A percentile compares a stretch with the other conserved stretches of the same genome.
Evolutionary conservation across 2,113 vertebrate genomes (phyloP).

Genomic region (Origma solitaria): DNA sequence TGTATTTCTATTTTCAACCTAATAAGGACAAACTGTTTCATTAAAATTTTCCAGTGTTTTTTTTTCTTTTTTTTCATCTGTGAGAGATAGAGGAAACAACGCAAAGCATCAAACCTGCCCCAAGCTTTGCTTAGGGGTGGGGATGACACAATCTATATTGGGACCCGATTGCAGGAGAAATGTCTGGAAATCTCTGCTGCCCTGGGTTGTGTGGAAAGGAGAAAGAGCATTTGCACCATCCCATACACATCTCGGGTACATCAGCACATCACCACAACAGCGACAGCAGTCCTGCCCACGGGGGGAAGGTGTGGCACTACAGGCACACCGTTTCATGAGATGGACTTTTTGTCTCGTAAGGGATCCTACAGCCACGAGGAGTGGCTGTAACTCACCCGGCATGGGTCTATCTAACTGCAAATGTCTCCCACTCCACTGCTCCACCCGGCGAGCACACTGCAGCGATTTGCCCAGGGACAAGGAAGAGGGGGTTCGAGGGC

Average conservation of each 20-base stretch:
- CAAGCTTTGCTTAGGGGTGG: neutral
- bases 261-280: neutral
- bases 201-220: neutral
- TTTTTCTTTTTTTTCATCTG: neutral
- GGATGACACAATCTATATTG: neutral
- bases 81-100: neutral
- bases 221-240: neutral
- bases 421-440: neutral
- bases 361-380: neutral
- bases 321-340: neutral
- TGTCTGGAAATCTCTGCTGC: neutral
- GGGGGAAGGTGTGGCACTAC: neutral
- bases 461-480: rapidly evolving
- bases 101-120: neutral
- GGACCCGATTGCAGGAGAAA: neutral
- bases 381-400: neutral
- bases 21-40: constrained; percentile 2
- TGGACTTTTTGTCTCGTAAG: neutral
- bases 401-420: neutral
- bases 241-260: rapidly evolving
- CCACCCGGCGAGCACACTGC: rapidly evolving
- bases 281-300: rapidly evolving
- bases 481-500: neutral
- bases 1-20: constrained; percentile 9
- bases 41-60: neutral